These are phyloP conservation scores for Phyto melanocephala DNA, from an alignment of 2,888 invertebrate genomes.

Conservation along the genomic window DNA sequence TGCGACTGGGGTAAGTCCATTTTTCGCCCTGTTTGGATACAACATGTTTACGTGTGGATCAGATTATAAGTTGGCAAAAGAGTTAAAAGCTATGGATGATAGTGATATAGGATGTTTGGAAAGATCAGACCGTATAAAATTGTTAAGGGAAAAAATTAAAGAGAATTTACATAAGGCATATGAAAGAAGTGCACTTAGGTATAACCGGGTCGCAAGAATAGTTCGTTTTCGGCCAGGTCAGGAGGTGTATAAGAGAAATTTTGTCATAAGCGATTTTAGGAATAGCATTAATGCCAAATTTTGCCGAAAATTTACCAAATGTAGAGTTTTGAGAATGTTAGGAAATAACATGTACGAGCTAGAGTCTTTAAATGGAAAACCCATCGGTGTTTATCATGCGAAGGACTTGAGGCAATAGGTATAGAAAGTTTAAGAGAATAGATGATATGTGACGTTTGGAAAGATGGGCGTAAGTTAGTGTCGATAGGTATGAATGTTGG, in stretches of 20 bases:
- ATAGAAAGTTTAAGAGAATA: too few species aligned
- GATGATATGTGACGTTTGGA: too few species aligned
- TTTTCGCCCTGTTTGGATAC: constrained; percentile 32
- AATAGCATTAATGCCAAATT: background rate
- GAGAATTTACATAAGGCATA: background rate
- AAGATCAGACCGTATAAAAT: background rate
- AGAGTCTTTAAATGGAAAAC: background rate
- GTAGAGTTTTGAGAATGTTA: background rate
- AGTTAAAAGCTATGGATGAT: constrained; percentile 6
- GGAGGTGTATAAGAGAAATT: constrained; percentile 1
- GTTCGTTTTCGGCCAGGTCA: constrained; percentile 10
- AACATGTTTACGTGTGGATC: constrained; percentile 3
- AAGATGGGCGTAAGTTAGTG: too few species aligned
- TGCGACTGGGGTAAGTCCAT: constrained; percentile 32
- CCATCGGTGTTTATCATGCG: background rate
- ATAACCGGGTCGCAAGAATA: background rate
- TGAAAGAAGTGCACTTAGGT: background rate
- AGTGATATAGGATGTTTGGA: background rate
- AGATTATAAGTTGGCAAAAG: constrained; percentile 30
- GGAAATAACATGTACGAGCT: background rate
- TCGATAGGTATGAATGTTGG: too few species aligned
- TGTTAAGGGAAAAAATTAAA: background rate
- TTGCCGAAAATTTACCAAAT: background rate
- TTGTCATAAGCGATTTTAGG: background rate
- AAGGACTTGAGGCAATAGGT: too few species aligned